Evolutionary conservation across 2,113 vertebrate species (phyloP).

Genomic region (Esox niger): DNA sequence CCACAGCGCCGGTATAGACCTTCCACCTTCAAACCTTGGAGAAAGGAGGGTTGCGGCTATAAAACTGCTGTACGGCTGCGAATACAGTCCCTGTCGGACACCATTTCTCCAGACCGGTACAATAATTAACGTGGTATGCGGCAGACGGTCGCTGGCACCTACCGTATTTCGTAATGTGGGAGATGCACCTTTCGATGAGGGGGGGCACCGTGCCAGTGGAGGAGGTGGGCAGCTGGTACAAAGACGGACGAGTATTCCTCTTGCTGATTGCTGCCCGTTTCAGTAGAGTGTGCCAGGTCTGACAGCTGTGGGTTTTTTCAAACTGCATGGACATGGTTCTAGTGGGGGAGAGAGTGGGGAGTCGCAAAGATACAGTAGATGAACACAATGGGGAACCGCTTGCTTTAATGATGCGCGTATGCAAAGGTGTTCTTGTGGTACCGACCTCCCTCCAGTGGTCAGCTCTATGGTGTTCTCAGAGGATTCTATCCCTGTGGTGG

Average conservation of each 20-base stretch:
- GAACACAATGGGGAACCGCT: neutral
- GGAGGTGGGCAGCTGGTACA: conserved; percentile 28
- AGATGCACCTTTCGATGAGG: conserved; percentile 64
- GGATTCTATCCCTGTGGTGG: conserved; percentile 21
- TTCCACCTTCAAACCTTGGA: conserved; percentile 71
- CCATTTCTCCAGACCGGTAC: no score
- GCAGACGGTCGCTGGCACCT: no score
- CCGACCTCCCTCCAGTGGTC: conserved; percentile 35
- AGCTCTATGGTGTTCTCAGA: conserved; percentile 39
- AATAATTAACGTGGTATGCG: no score
- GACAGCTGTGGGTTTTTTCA: conserved; percentile 57
- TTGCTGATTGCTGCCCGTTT: conserved; percentile 24
- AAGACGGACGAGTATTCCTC: neutral
- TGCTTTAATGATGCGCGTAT: neutral
- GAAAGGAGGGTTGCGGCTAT: neutral
- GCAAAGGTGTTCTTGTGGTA: neutral
- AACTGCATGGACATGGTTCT: conserved; percentile 65
- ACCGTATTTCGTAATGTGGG: conserved; percentile 69
- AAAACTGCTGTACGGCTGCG: no score
- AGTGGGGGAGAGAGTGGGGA: neutral
- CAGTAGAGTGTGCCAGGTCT: conserved; percentile 60
- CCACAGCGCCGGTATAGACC: conserved; percentile 75
- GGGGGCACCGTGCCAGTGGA: conserved; percentile 43
- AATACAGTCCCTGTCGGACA: no score
- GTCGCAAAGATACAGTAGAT: neutral